Evolutionary conservation across 2,113 vertebrate species (phyloP).

Genomic region (Clupea harengus): DNA sequence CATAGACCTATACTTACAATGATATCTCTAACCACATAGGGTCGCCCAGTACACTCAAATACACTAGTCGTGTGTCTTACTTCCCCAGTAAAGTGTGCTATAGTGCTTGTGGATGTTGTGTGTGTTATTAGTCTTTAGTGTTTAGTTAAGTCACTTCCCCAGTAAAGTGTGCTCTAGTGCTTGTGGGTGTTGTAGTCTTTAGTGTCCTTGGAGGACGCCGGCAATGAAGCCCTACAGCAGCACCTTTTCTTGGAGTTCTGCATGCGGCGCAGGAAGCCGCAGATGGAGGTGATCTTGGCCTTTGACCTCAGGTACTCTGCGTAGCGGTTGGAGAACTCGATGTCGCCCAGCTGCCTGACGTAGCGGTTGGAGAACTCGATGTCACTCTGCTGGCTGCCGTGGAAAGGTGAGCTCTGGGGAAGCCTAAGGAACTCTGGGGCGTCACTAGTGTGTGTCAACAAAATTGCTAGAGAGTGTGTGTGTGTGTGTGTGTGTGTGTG

Average conservation of each 20-base stretch:
- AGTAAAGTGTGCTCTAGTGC: too few species aligned
- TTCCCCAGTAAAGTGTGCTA: too few species aligned
- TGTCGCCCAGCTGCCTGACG: slow-evolving; percentile 69
- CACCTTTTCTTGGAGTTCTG: slow-evolving; percentile 69
- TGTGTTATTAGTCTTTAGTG: too few species aligned
- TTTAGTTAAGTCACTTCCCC: too few species aligned
- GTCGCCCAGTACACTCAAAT: too few species aligned
- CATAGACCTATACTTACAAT: too few species aligned
- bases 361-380: slow-evolving; percentile 76
- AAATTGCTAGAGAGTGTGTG: background rate
- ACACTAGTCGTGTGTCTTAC: too few species aligned
- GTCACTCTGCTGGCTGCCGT: slow-evolving; percentile 71
- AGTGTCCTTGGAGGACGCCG: too few species aligned
- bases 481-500: background rate
- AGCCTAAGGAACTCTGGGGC: slow-evolving; percentile 22
- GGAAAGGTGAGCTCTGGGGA: slow-evolving; percentile 53
- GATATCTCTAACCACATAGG: too few species aligned
- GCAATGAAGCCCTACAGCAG: background rate
- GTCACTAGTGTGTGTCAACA: background rate
- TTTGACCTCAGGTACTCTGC: slow-evolving; percentile 72
- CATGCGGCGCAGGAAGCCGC: slow-evolving; percentile 68
- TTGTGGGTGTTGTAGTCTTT: too few species aligned
- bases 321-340: slow-evolving; percentile 77
- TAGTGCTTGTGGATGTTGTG: too few species aligned
- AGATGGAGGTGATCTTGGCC: slow-evolving; percentile 72